Conservation (phyloP, 1,140 invertebrate genomes). For the Carcinoscorpius rotundicauda region DNA sequence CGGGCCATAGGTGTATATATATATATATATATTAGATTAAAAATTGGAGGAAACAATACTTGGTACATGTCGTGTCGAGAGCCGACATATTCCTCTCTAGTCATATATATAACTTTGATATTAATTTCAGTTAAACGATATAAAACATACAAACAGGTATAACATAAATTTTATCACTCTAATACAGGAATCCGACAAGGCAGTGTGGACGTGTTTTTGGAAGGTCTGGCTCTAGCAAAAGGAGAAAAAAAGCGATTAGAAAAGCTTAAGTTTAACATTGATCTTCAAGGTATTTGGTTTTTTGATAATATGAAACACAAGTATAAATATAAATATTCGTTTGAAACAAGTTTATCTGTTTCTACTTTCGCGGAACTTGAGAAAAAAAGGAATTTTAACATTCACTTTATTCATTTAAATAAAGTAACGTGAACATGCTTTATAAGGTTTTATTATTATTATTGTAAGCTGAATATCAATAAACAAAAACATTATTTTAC, state of each 20-base stretch:
- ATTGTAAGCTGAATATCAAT: too few species aligned
- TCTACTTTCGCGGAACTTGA: background rate
- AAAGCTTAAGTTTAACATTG: slow-evolving; percentile 69
- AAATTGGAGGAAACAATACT: too few species aligned
- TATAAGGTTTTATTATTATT: background rate
- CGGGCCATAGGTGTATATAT: too few species aligned
- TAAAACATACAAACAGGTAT: too few species aligned
- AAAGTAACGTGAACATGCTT: background rate
- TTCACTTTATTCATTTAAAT: background rate
- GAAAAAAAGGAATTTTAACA: background rate
- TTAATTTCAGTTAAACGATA: too few species aligned
- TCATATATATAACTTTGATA: too few species aligned
- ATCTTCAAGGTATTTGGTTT: slow-evolving; percentile 62
- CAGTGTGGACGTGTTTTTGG: slow-evolving; percentile 22
- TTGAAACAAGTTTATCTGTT: background rate
- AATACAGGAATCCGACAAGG: slow-evolving; percentile 6
- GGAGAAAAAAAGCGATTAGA: slow-evolving; percentile 41
- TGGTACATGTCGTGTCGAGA: too few species aligned
- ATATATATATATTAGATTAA: too few species aligned
- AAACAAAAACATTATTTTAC: too few species aligned
- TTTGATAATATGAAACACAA: background rate
- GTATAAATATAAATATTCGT: background rate
- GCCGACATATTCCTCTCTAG: too few species aligned
- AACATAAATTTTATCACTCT: too few species aligned
- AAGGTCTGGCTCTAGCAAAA: slow-evolving; percentile 30